These are phyloP conservation scores for Scalopus aquaticus DNA, from an alignment of 2,113 vertebrate species.

Conservation along the genomic window DNA sequence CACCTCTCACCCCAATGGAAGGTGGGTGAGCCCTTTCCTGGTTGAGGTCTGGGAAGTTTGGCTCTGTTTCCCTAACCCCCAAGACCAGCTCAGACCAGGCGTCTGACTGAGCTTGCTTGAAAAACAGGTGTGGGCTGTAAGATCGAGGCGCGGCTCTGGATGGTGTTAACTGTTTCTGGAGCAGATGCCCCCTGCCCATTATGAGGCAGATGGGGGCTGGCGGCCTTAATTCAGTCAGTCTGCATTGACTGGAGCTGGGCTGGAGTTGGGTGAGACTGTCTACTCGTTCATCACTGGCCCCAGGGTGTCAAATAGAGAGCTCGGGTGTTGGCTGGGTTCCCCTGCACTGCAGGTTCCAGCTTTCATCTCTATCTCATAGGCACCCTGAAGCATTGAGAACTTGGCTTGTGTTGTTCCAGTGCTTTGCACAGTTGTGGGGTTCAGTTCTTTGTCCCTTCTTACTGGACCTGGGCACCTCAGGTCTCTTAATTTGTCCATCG, in stretches of 20 bases:
- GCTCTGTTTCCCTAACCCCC: neutral
- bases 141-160: neutral
- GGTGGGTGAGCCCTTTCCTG: neutral
- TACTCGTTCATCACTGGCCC: accelerated
- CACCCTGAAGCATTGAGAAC: neutral
- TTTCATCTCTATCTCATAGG: neutral
- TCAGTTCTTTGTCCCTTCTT: neutral
- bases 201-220: neutral
- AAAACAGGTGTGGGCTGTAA: neutral
- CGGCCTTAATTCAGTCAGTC: too few species aligned
- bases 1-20: neutral
- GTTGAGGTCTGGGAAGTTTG: neutral
- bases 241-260: neutral
- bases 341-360: neutral
- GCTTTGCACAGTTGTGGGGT: too few species aligned
- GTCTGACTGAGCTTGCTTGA: neutral
- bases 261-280: too few species aligned
- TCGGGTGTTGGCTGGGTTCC: accelerated
- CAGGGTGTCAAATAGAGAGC: neutral
- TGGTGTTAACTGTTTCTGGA: neutral
- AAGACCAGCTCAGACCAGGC: too few species aligned
- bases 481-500: neutral
- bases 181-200: neutral
- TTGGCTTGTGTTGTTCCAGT: accelerated
- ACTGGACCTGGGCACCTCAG: neutral